These are phyloP conservation scores for Oryzias melastigma DNA, from an alignment of 2,113 vertebrate genomes.

Conservation along the genomic window DNA sequence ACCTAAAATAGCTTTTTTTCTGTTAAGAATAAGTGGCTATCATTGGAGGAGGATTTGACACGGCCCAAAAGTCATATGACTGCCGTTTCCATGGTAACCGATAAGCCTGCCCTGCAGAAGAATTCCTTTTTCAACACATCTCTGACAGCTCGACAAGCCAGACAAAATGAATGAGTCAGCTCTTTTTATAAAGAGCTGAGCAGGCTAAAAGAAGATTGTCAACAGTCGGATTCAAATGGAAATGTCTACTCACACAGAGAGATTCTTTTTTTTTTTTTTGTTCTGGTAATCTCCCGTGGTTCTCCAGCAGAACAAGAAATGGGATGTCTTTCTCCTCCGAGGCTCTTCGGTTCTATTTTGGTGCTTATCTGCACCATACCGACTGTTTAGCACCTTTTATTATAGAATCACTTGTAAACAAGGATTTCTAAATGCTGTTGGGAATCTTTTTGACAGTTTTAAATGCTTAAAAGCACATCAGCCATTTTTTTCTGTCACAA, in stretches of 20 bases:
- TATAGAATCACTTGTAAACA: constrained; percentile 5
- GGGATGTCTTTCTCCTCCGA: constrained; percentile 22
- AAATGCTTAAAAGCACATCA: too few species aligned
- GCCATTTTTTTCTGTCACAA: too few species aligned
- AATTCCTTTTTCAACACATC: constrained; percentile 25
- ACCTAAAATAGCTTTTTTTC: background rate
- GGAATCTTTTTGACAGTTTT: background rate
- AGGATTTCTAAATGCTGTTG: constrained; percentile 1
- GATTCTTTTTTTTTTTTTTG: constrained; percentile 1
- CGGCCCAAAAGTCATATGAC: constrained; percentile 21
- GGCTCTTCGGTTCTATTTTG: constrained; percentile 29
- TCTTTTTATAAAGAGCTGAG: constrained; percentile 50
- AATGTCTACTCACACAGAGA: background rate
- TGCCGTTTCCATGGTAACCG: constrained; percentile 52
- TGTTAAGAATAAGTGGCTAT: background rate
- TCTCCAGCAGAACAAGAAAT: constrained; percentile 6
- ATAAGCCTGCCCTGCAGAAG: constrained; percentile 20
- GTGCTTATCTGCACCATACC: constrained; percentile 23
- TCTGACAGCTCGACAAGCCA: constrained; percentile 58
- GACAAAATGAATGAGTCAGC: constrained; percentile 61
- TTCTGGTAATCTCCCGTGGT: constrained; percentile 34
- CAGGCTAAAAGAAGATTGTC: constrained; percentile 38
- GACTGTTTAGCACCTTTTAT: constrained; percentile 12
- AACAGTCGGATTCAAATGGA: constrained; percentile 28
- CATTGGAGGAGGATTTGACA: constrained; percentile 26